Conservation (phyloP, 2,113 vertebrate genomes). For the Ciconia maguari region DNA sequence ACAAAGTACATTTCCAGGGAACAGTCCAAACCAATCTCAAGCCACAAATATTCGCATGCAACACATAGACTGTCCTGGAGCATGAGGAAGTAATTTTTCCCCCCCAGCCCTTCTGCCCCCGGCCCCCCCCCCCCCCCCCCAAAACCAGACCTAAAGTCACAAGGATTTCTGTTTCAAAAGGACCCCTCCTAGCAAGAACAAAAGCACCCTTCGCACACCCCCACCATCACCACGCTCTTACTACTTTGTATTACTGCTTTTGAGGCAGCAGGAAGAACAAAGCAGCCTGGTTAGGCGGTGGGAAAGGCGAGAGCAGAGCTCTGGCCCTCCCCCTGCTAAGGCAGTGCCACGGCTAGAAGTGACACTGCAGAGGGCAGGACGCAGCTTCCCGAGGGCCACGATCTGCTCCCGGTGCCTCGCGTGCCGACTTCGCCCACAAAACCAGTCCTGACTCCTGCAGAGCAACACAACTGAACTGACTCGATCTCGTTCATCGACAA, state of each 20-base stretch:
- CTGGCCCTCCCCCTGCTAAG: background rate
- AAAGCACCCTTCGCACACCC: background rate
- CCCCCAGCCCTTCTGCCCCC: background rate
- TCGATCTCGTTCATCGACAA: background rate
- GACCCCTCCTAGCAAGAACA: background rate
- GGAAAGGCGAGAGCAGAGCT: background rate
- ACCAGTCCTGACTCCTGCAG: background rate
- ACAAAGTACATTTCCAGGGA: background rate
- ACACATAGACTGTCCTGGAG: background rate
- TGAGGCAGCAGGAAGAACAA: background rate
- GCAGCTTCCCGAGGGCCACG: background rate
- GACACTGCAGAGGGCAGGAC: background rate
- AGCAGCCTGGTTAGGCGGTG: background rate
- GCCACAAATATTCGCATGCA: background rate
- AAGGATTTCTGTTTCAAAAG: background rate
- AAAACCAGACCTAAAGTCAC: background rate
- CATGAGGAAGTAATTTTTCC: rapidly evolving
- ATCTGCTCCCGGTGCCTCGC: background rate
- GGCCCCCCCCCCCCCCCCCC: background rate
- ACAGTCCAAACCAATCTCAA: background rate
- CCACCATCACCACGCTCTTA: background rate
- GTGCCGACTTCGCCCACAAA: background rate
- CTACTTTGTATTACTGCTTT: background rate
- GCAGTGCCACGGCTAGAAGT: background rate
- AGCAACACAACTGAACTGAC: conserved; percentile 12